phyloP scores from a whole-genome alignment of 2,797 vertebrate species.

The Aotus griseimembra region DNA sequence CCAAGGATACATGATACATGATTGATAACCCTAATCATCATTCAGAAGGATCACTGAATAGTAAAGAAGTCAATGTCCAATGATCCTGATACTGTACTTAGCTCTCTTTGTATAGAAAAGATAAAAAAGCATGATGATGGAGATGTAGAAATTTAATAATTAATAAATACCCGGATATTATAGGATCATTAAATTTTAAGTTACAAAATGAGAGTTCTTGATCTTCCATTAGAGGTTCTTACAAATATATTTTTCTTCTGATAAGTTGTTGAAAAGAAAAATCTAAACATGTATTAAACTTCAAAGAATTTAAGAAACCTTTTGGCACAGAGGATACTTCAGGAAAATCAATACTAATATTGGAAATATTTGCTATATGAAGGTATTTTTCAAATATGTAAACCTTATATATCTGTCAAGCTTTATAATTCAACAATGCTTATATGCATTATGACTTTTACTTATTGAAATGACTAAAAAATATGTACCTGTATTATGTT shows the following conservation, averaged over 20 bases:
- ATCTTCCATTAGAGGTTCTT: background rate
- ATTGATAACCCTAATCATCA: background rate
- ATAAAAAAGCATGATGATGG: background rate
- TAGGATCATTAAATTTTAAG: background rate
- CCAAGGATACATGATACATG: background rate
- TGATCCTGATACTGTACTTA: background rate
- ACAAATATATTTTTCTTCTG: background rate
- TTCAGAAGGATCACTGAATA: background rate
- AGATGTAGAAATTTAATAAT: background rate
- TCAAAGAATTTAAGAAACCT: background rate
- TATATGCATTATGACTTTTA: background rate
- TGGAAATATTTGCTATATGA: background rate
- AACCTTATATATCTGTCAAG: background rate
- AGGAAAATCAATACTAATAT: constrained; percentile 11
- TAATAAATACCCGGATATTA: background rate
- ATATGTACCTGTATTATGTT: background rate
- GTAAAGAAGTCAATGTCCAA: background rate
- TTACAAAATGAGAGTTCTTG: background rate
- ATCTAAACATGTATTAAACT: background rate
- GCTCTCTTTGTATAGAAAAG: background rate
- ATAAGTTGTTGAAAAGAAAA: background rate
- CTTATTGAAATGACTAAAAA: background rate
- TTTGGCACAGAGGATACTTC: background rate
- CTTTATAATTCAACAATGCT: background rate
- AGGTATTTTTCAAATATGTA: background rate